phyloP scores from a whole-genome alignment of 2,113 vertebrate species.

The Bufo bufo region DNA sequence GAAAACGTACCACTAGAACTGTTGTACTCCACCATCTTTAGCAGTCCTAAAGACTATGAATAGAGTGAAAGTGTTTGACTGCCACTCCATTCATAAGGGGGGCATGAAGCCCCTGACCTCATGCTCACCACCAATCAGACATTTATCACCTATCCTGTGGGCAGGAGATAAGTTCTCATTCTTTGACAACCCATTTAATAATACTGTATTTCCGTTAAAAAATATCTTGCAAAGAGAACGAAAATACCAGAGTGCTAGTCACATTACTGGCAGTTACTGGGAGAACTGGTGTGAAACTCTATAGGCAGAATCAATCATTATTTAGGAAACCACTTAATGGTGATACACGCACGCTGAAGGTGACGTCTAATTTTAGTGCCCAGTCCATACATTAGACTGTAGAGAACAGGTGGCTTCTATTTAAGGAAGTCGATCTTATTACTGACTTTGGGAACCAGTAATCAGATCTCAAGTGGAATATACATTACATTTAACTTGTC shows the following conservation, averaged over 20 bases:
- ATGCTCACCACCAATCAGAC: not conserved
- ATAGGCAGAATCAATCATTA: not conserved
- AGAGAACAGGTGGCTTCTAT: conserved; percentile 38
- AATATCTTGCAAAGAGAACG: not conserved
- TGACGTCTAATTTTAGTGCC: conserved; percentile 37
- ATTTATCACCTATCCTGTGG: too few relatives aligned
- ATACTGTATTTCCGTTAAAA: not conserved
- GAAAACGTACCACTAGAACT: too few relatives aligned
- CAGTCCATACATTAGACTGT: not conserved
- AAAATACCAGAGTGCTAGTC: not conserved
- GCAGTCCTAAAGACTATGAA: too few relatives aligned
- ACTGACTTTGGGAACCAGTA: not conserved
- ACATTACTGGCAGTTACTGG: not conserved
- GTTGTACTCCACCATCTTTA: too few relatives aligned
- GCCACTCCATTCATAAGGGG: too few relatives aligned
- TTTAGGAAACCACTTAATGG: not conserved
- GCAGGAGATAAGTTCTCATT: too few relatives aligned
- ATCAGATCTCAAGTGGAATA: not conserved
- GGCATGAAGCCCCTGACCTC: too few relatives aligned
- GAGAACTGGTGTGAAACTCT: not conserved
- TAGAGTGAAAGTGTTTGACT: too few relatives aligned
- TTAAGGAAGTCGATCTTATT: not conserved
- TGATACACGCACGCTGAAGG: conserved; percentile 25
- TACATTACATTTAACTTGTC: not conserved
- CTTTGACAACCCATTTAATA: not conserved